Percentiles rank a stretch among this genome's conserved stretches.
Conservation (phyloP, 2,888 invertebrate species). For the Monochamus alternatus region DNA sequence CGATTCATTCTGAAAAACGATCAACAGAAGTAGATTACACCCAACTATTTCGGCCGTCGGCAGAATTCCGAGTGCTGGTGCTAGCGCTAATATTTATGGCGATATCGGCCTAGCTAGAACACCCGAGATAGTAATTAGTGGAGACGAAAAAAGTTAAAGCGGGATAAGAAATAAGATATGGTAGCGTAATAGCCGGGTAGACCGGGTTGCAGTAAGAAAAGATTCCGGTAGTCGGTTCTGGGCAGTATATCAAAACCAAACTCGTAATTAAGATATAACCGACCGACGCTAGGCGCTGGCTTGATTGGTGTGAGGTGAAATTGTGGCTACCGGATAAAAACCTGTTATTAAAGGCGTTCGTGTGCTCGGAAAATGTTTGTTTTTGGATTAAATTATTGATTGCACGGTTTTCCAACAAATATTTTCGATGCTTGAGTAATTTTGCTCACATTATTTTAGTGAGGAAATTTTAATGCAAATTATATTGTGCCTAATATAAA, state of each 20-base stretch:
- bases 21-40: neutral
- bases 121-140: slow-evolving; percentile 22
- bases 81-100: neutral
- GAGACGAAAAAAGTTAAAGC: slow-evolving; percentile 1
- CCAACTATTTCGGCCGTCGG: neutral
- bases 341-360: neutral
- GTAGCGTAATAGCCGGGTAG: slow-evolving; percentile 46
- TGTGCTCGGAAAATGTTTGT: no score
- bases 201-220: slow-evolving; percentile 50
- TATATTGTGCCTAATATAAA: no score
- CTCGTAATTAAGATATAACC: slow-evolving; percentile 54
- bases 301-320: neutral
- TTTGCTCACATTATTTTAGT: no score
- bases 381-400: no score
- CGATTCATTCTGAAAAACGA: no score
- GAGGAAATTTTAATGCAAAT: no score
- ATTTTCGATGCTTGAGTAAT: no score
- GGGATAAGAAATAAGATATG: slow-evolving; percentile 41
- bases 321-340: slow-evolving; percentile 10
- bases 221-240: slow-evolving; percentile 63
- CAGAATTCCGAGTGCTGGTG: neutral
- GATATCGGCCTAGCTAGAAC: slow-evolving; percentile 22
- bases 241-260: slow-evolving; percentile 52
- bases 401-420: no score
- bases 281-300: slow-evolving; percentile 38